These are phyloP conservation scores for Epiblema foenella DNA, from an alignment of 2,888 invertebrate species.

Conservation along the genomic window DNA sequence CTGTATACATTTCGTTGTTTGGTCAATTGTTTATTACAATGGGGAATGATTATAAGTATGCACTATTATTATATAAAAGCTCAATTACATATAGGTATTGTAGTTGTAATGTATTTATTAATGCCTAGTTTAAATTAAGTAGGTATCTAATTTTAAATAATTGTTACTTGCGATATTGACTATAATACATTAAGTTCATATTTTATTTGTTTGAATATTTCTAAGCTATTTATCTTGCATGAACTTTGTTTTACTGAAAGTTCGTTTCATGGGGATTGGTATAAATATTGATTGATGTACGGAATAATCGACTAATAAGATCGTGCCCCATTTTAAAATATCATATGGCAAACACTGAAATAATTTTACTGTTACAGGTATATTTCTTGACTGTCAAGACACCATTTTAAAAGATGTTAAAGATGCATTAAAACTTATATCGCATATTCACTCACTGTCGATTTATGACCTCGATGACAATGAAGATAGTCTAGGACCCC, in stretches of 20 bases:
- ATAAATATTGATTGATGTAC: background rate
- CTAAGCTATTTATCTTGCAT: background rate
- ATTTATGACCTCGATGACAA: slow-evolving; percentile 94
- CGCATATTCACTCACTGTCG: slow-evolving; percentile 91
- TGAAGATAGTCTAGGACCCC: slow-evolving; percentile 90
- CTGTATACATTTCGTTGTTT: slow-evolving; percentile 24
- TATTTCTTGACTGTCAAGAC: slow-evolving; percentile 94
- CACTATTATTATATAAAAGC: background rate
- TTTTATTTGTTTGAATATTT: background rate
- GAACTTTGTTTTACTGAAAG: slow-evolving; percentile 2
- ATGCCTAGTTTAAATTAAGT: background rate
- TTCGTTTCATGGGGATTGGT: slow-evolving; percentile 1
- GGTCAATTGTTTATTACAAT: background rate
- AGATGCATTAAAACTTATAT: slow-evolving; percentile 88
- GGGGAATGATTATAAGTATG: background rate
- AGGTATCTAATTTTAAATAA: too few relatives aligned
- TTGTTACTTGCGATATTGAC: too few relatives aligned
- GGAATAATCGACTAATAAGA: background rate
- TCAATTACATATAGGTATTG: background rate
- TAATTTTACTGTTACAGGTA: slow-evolving; percentile 77
- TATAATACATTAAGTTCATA: background rate
- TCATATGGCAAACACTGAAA: background rate
- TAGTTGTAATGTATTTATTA: background rate
- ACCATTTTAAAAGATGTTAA: slow-evolving; percentile 90
- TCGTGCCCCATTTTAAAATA: background rate